Base-by-base conservation (phyloP, 2,888 invertebrate species). In the Drosophila paramelanica region DNA sequence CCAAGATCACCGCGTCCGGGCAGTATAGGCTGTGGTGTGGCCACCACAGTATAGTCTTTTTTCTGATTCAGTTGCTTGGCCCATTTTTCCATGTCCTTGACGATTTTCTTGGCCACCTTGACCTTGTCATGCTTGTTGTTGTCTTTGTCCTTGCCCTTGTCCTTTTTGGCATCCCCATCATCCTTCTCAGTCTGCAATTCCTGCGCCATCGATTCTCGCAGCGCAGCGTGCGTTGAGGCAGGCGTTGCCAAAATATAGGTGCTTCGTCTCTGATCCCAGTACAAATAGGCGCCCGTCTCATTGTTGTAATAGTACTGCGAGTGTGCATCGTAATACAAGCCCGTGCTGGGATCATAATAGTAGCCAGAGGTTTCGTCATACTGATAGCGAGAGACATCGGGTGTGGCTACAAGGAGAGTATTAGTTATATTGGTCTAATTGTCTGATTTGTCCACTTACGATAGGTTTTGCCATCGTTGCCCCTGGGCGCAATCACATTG, bases 291-390 rank as follows among this genome's bases (percentile, higher is more conserved):
- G 79, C 96, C 96, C 0, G 96, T 96, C 79, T 96, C 96, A 82
- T 97, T 96, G 92, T 99, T 99, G 93, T 96, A 99, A 92, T 98
- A 99, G 92, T 99, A 99, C 90, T 96, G 98, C 3, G 98, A 97
- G 82, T 95, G 97, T 0, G 98, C 96, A 93, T 99, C 99, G 91
- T 99, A 99, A 92, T 99, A 99, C 14, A 99, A 94, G 0, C 97
- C 97, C 1, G 99, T 98, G 1, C 94, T 93, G 0, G 97, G 95
- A 92, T 99, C 99, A 91, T 98, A 99, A 90, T 99, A 99, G 91
- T 98, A 99, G 0, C 99, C 99, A 4, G 98, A 98, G 1, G 96
- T 95, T 90, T 97, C 97, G 91, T 99, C 99, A 90, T 97, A 98
- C 89, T 97, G 96, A 91, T 98, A 99, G 39, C 96, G 96, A 52